Base-by-base conservation (phyloP, 53 echinoderm and acorn worm genomes). In the Paelopatides confundens region DNA sequence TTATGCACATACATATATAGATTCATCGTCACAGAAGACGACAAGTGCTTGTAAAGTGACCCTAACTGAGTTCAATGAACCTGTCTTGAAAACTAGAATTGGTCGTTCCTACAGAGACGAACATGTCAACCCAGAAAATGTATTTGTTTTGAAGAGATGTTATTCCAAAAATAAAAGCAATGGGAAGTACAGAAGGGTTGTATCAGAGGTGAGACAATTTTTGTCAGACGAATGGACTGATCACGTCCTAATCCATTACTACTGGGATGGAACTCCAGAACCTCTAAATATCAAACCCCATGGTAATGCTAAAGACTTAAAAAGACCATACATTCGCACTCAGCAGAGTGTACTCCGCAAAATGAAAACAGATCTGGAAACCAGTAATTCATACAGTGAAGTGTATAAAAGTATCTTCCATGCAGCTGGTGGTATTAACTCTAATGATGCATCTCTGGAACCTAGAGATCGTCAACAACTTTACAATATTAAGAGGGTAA, bases 391-490 rank as follows among this genome's bases (percentile, higher is more conserved):
- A 0, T 71, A 71, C 39, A 4, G 74, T 37, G 21, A 38, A 2
- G 43, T 71, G 0, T 71, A 71, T 40, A 14, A 26, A 71, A 71
- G 7, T 2, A 40, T 26, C 35, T 40, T 5, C 0, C 1, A n/a
- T n/a, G n/a, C n/a, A n/a, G 74, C 74, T 8, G 74, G 74, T 2
- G 74, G 74, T n/a, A 17, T 71, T 0, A 74, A 74, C 26, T 24
- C 74, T 0, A 74, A 14, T 4, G 74, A 74, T 37, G 74, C 74
- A 34, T 74, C 74, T 74, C 4, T 21, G 38, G 74, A 74, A 43
- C 74, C 74, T 37, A 37, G 74, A 74, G 74, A 74, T 40, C 46
- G 74, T 4, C 74, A 74, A 24, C 74, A 74, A 74, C 74, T 74
- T 0, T 74, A 74, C 46, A 74, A 74, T 37, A 40, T 74, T 18